Base-by-base conservation (phyloP, 2,888 invertebrate species). In the Apamea monoglypha region DNA sequence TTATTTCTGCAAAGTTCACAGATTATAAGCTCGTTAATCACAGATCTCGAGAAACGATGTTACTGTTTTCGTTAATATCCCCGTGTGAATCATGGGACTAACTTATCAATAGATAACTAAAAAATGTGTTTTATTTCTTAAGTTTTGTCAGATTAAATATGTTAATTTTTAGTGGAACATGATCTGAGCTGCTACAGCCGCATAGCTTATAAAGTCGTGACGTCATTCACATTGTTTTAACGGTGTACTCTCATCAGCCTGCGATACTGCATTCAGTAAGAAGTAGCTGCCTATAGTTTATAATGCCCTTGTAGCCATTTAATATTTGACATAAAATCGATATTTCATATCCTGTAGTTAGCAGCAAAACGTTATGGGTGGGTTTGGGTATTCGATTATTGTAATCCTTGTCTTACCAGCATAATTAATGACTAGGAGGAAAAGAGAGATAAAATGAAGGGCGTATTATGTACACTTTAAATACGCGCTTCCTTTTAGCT, bases 371-470 rank as follows among this genome's bases (percentile, higher is more conserved):
- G 6, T 29, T 56, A 29, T 18, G 32, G n/a, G 36, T 67, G 67
- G 18, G 10, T 77, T 59, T 59, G 32, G 21, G 12, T 32, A 16
- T 32, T 40, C 21, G 2, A 21, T 21, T 68, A 36, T 44, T 77
- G n/a, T 25, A 32, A 44, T 79, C 25, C 63, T 78, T 78, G 32
- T 79, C 64, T 29, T 21, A 56, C 53, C 21, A 44, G 25, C n/a
- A 44, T 44, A 25, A n/a, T 29, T 14, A 32, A 44, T 5, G 14
- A 1, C 7, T 16, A 44, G 21, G 53, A 56, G 44, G 18, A 53
- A 78, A 70, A 70, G 53, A 79, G 78, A 69, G 44, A n/a, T 53
- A 36, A 18, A 79, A 64, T 64, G 7, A 53, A 18, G 44, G 18
- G 14, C n/a, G 32, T n/a, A 8, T 69, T n/a, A 66, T 36, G n/a